Evolutionary conservation across 2,113 vertebrate species (phyloP), one percentile per base, ranked within the genome.

Genomic region (Blennius ocellaris): DNA sequence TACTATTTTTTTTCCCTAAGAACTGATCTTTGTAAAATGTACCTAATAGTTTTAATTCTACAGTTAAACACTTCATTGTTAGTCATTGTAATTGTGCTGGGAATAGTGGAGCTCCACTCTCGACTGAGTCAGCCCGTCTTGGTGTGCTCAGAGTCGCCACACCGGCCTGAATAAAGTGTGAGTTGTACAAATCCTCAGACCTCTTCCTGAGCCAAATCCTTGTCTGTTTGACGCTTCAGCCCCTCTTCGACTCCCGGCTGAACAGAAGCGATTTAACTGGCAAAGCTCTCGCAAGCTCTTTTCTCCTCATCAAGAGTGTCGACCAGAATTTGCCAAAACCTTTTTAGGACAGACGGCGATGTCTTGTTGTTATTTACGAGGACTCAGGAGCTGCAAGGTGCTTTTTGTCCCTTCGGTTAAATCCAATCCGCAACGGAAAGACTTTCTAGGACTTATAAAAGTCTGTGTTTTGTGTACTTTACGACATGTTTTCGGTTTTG

Each of bases 101-200:
- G 40, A 41, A 43, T 62, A 59, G 48, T 47, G 54, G 57, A 36
- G 17, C 50, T 59, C 60, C 38, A 76, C 55, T 68, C 70, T 55
- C 17, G 51, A 56, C 21, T 30, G 21, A 30, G 37, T 36, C 47
- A 53, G 11, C 58, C 47, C 53, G 54, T 9, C 48, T 16, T 45
- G 10, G 21, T 56, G 7, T 37, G 14, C 38, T 63, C 60, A 58
- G 45, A 72, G 65, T 53, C 54, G 39, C 55, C 59, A 50, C 52
- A 67, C 21, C 0, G 15, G 49, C 39, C 38, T 63, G 43, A 67
- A 55, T 63, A 48, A 69, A 69, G 67, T 38, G 37, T 47, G 66
- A 75, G 52, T 70, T 82, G 62, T 61, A 64, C 71, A 84, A 80
- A 76, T 75, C 62, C 54, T 7, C n/a, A 9, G 36, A 15, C 69